Conservation (phyloP, 1,140 invertebrate species). For the Drosophila orosa region DNA sequence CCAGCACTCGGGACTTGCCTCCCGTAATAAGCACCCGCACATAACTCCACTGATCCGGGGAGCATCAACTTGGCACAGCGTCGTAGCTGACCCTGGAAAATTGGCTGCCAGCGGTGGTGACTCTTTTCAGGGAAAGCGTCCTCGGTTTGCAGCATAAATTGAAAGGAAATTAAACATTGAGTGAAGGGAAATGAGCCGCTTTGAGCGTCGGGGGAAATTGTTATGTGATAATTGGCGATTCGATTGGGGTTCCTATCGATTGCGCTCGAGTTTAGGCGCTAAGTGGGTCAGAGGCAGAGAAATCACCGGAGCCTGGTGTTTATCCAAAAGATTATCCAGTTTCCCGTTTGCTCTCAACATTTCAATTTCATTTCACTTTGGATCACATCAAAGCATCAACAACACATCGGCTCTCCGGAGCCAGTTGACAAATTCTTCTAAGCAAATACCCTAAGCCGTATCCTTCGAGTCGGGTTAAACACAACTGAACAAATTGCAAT, state of each 20-base stretch:
- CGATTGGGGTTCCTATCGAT: slow-evolving; percentile 35
- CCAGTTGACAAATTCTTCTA: slow-evolving; percentile 51
- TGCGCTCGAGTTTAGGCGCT: neutral
- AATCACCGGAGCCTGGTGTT: slow-evolving; percentile 19
- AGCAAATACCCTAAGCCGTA: slow-evolving; percentile 54
- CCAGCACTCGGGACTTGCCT: slow-evolving; percentile 57
- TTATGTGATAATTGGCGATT: slow-evolving; percentile 66
- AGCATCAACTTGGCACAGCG: slow-evolving; percentile 26
- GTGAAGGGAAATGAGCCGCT: slow-evolving; percentile 35
- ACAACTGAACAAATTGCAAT: slow-evolving; percentile 63
- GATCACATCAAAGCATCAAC: slow-evolving; percentile 40
- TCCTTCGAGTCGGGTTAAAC: slow-evolving; percentile 26
- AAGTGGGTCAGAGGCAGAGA: slow-evolving; percentile 20
- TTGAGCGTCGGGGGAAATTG: slow-evolving; percentile 60
- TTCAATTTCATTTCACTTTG: slow-evolving; percentile 61
- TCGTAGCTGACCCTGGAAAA: slow-evolving; percentile 50
- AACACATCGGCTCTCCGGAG: slow-evolving; percentile 9
- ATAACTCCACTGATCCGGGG: slow-evolving; percentile 35
- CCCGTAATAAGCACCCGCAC: slow-evolving; percentile 54
- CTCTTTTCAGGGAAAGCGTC: slow-evolving; percentile 27
- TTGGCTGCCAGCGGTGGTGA: slow-evolving; percentile 59
- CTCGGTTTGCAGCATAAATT: slow-evolving; percentile 78
- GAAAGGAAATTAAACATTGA: slow-evolving; percentile 82
- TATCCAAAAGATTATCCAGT: slow-evolving; percentile 39
- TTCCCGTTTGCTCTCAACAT: slow-evolving; percentile 32